Evolutionary conservation across 2,888 invertebrate genomes (phyloP), one percentile per base, ranked within the genome.

Genomic region (Melieria crassipennis): DNA sequence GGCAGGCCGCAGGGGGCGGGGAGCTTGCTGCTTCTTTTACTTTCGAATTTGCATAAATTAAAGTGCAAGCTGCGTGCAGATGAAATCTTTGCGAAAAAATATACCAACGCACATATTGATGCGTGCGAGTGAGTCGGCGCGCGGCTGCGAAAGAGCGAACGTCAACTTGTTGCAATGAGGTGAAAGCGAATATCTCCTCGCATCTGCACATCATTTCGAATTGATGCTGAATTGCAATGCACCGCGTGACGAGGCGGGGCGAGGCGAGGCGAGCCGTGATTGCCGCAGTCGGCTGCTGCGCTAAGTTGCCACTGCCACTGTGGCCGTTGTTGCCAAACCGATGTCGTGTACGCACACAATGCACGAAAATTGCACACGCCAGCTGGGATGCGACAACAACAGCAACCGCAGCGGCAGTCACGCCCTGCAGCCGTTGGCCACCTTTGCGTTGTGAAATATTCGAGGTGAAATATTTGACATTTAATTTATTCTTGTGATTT

Each of bases 131-230:
- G 7, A 2, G 48, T 7, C 56, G 13, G 13, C 56, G 65, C 9
- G 52, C 43, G 58, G 52, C 55, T 9, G 57, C 62, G n/a, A 69
- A 69, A 66, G 46, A 70, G 42, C 63, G 60, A 70, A 64, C 64
- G 65, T 71, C 66, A 71, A 67, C 64, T 67, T 67, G 65, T 68
- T 62, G 65, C 61, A 67, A 74, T 60, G 46, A 50, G 74, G 74
- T 70, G 74, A 74, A 74, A 74, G 74, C 74, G 72, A 72, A 69
- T 62, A 55, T 55, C 47, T 57, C 55, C 65, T 30, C 30, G 42
- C 47, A 61, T 62, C 30, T 45, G 30, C 55, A 13, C 47, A 69
- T 47, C 30, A 46, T 71, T 71, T 69, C 47, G 60, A 67, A 67
- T 67, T 61, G 60, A 60, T 67, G 67, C 60, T 61, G 61, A 67